These are phyloP conservation scores for Polypterus bichir DNA, from an alignment of 2,113 vertebrate genomes.

Conservation along the genomic window DNA sequence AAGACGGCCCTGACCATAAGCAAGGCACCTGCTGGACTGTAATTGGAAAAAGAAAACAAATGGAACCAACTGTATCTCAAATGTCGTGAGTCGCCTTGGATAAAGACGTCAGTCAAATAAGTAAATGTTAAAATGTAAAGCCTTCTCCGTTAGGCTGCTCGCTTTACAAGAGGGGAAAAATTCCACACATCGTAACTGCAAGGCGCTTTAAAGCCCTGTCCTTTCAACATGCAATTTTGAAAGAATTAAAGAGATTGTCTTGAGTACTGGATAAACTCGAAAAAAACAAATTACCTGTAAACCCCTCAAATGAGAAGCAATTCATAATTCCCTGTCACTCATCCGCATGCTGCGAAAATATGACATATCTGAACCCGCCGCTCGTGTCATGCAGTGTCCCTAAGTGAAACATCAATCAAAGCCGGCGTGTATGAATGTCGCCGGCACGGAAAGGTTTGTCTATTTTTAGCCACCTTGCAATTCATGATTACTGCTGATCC, in stretches of 20 bases:
- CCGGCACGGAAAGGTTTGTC: slow-evolving; percentile 8
- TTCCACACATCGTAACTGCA: too few relatives aligned
- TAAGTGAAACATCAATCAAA: slow-evolving; percentile 14
- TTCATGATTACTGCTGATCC: slow-evolving; percentile 1
- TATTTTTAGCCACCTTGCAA: slow-evolving; percentile 1
- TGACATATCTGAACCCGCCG: slow-evolving; percentile 6
- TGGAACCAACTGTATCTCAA: too few relatives aligned
- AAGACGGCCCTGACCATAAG: too few relatives aligned
- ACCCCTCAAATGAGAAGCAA: slow-evolving; percentile 1
- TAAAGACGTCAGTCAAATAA: too few relatives aligned
- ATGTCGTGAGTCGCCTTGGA: too few relatives aligned
- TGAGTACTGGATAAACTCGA: background rate
- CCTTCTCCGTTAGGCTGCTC: too few relatives aligned
- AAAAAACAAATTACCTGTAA: background rate
- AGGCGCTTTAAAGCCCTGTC: too few relatives aligned
- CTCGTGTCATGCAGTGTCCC: slow-evolving; percentile 3
- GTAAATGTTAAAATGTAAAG: too few relatives aligned
- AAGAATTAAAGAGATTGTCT: background rate
- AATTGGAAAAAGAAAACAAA: too few relatives aligned
- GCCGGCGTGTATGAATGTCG: slow-evolving; percentile 7
- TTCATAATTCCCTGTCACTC: slow-evolving; percentile 12
- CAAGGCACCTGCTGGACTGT: too few relatives aligned
- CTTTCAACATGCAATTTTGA: background rate
- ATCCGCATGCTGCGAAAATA: slow-evolving; percentile 4
- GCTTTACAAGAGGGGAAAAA: too few relatives aligned